Evolutionary conservation across 2,113 vertebrate species (phyloP).

Genomic region (Vombatus ursinus): DNA sequence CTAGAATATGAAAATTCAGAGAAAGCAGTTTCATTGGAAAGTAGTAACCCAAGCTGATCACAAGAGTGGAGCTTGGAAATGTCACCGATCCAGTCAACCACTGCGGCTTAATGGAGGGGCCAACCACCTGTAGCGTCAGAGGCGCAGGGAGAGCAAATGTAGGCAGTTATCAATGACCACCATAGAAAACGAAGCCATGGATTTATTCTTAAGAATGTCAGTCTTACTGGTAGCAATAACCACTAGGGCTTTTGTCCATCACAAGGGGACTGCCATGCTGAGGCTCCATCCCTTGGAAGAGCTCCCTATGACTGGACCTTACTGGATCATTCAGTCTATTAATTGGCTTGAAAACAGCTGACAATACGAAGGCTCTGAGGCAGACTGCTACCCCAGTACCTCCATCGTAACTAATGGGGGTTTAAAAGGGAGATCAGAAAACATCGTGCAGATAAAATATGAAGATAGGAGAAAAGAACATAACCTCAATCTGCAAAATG

Average conservation of each 20-base stretch:
- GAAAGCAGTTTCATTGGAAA: neutral
- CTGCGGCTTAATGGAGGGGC: rapidly evolving
- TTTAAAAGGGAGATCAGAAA: slow-evolving; percentile 75
- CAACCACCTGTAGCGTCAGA: neutral
- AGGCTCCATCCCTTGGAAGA: neutral
- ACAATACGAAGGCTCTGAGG: slow-evolving; percentile 24
- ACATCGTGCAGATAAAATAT: slow-evolving; percentile 73
- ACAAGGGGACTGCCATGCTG: slow-evolving; percentile 14
- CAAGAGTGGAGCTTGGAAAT: neutral
- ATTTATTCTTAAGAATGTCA: neutral
- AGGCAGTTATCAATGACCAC: rapidly evolving
- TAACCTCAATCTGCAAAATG: slow-evolving; percentile 75
- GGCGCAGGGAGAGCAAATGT: rapidly evolving
- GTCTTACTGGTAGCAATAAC: neutral
- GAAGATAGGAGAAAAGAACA: slow-evolving; percentile 74
- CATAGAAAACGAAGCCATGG: neutral
- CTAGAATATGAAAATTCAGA: neutral
- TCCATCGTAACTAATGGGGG: slow-evolving; percentile 58
- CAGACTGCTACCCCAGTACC: slow-evolving; percentile 62
- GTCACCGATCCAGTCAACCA: neutral
- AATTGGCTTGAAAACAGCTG: slow-evolving; percentile 55
- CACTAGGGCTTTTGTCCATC: neutral
- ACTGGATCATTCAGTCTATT: slow-evolving; percentile 57
- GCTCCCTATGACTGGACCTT: slow-evolving; percentile 47
- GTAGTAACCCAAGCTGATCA: neutral